Evolutionary conservation across 2,113 vertebrate genomes (phyloP).

Genomic region (Oreochromis niloticus): DNA sequence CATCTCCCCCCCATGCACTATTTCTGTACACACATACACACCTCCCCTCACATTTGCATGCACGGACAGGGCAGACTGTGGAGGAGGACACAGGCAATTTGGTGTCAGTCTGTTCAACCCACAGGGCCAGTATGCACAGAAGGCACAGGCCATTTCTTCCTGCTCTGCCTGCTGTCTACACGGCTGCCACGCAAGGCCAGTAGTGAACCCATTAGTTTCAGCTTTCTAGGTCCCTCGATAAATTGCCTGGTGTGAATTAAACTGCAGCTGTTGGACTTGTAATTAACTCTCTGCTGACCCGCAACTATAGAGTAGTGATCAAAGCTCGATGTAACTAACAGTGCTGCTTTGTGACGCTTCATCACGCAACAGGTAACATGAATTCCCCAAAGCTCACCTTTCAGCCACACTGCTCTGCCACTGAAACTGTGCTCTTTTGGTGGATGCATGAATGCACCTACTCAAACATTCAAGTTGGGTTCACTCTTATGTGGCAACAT

Average conservation of each 20-base stretch:
- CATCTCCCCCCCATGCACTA: neutral
- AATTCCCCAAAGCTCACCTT: constrained; percentile 32
- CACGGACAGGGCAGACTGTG: constrained; percentile 26
- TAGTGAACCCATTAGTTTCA: constrained; percentile 14
- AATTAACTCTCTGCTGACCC: constrained; percentile 9
- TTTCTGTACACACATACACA: neutral
- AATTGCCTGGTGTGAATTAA: neutral
- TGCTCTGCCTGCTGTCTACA: constrained; percentile 29
- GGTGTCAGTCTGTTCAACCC: constrained; percentile 52
- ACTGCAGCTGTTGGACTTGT: neutral
- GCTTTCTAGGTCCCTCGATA: neutral
- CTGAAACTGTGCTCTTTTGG: neutral
- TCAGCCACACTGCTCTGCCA: constrained; percentile 27
- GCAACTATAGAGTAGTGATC: neutral
- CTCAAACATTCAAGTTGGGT: neutral
- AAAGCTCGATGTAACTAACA: neutral
- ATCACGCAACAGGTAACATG: neutral
- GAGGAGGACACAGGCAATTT: constrained; percentile 51
- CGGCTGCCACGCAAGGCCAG: constrained; percentile 1
- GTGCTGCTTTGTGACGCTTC: neutral
- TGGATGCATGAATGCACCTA: neutral
- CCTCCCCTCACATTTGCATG: neutral
- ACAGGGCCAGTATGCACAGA: constrained; percentile 18
- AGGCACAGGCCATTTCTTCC: constrained; percentile 26
- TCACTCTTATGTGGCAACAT: neutral